phyloP scores from a whole-genome alignment of 2,113 vertebrate species.

The Elgaria multicarinata region DNA sequence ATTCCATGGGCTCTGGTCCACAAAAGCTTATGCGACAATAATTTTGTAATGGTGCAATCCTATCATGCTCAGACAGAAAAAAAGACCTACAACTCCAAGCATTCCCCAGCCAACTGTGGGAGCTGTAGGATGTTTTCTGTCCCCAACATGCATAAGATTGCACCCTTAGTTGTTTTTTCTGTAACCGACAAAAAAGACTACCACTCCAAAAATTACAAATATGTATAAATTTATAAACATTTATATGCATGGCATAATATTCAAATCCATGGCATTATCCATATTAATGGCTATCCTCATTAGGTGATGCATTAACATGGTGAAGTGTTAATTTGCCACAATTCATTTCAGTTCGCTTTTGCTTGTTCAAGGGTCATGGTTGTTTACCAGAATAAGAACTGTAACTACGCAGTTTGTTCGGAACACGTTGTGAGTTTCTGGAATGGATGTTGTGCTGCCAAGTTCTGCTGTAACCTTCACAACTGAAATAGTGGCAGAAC shows the following conservation, averaged over 20 bases:
- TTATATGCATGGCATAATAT: not conserved
- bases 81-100: too few species aligned
- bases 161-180: not conserved
- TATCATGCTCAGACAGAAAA: too few species aligned
- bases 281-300: not conserved
- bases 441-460: conserved; percentile 21
- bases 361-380: not conserved
- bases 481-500: not conserved
- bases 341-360: not conserved
- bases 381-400: not conserved
- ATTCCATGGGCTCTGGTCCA: not conserved
- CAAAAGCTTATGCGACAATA: not conserved
- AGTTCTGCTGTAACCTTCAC: not conserved
- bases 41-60: not conserved
- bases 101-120: too few species aligned
- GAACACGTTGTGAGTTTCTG: fast-evolving
- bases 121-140: too few species aligned
- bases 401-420: not conserved
- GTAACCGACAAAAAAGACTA: not conserved
- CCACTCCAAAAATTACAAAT: not conserved
- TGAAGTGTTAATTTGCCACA: not conserved
- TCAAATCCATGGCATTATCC: not conserved
- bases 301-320: too few species aligned
- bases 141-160: too few species aligned
- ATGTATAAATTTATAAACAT: not conserved